These are phyloP conservation scores for Cepphus grylle DNA, from an alignment of 2,113 vertebrate species.

Conservation along the genomic window DNA sequence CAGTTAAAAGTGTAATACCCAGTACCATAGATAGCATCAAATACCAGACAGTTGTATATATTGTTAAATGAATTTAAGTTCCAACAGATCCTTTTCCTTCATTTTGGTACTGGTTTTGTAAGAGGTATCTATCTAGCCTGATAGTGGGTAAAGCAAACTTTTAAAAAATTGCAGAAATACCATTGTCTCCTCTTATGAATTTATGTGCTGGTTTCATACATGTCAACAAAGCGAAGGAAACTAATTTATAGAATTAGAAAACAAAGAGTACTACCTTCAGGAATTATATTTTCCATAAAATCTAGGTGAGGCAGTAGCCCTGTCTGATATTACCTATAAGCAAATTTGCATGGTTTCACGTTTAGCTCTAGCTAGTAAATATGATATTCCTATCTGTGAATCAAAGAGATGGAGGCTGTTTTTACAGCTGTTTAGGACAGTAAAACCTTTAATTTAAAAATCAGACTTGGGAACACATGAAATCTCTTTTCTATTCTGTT, in stretches of 20 bases:
- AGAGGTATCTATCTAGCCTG: background rate
- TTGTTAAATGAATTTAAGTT: background rate
- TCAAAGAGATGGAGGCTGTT: background rate
- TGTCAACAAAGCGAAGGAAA: background rate
- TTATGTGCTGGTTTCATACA: background rate
- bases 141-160: background rate
- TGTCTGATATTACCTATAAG: background rate
- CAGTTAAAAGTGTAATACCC: background rate
- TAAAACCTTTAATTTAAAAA: background rate
- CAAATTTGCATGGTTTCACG: background rate
- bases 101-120: background rate
- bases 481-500: background rate
- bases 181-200: background rate
- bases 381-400: background rate
- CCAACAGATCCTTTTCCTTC: background rate
- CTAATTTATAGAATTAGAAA: background rate
- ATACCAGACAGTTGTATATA: background rate
- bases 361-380: background rate
- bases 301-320: background rate
- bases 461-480: background rate
- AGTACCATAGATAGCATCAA: background rate
- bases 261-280: background rate
- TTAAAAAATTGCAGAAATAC: background rate
- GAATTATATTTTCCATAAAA: background rate
- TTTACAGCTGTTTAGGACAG: background rate